phyloP scores from a whole-genome alignment of 1,140 invertebrate genomes.

The Drosophila parvula region DNA sequence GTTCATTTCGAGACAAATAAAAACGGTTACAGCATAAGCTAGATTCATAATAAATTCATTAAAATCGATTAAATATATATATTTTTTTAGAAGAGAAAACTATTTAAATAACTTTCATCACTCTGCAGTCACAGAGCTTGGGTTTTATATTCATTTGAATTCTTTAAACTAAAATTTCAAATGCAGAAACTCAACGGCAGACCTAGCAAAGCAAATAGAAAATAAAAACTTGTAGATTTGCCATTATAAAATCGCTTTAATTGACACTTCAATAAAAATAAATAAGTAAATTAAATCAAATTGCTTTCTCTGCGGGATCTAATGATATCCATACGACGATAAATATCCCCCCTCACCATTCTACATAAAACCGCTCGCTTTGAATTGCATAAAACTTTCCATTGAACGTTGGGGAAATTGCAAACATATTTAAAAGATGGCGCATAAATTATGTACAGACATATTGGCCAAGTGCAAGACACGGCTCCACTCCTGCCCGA shows the following conservation, averaged over 20 bases:
- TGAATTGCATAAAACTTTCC: slow-evolving; percentile 29
- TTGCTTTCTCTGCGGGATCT: slow-evolving; percentile 31
- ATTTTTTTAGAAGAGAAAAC: no score
- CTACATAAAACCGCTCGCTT: neutral
- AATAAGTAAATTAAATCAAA: slow-evolving; percentile 31
- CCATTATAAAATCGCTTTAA: slow-evolving; percentile 9
- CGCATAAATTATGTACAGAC: slow-evolving; percentile 69
- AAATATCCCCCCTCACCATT: neutral
- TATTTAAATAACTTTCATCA: no score
- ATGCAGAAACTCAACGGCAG: neutral
- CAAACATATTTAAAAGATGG: slow-evolving; percentile 65
- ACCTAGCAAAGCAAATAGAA: slow-evolving; percentile 1
- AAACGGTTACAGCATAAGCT: neutral
- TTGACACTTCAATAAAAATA: slow-evolving; percentile 31
- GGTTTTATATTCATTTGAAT: no score
- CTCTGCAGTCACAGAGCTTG: no score
- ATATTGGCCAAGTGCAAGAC: slow-evolving; percentile 60
- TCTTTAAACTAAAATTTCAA: slow-evolving; percentile 10
- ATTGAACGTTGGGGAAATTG: slow-evolving; percentile 41
- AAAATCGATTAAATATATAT: neutral
- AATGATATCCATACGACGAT: slow-evolving; percentile 27
- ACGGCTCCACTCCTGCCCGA: slow-evolving; percentile 16
- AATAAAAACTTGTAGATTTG: neutral
- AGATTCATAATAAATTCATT: no score
- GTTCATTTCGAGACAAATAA: neutral